phyloP scores from a whole-genome alignment of 1,140 invertebrate species.

The Tetragnatha versicolor region DNA sequence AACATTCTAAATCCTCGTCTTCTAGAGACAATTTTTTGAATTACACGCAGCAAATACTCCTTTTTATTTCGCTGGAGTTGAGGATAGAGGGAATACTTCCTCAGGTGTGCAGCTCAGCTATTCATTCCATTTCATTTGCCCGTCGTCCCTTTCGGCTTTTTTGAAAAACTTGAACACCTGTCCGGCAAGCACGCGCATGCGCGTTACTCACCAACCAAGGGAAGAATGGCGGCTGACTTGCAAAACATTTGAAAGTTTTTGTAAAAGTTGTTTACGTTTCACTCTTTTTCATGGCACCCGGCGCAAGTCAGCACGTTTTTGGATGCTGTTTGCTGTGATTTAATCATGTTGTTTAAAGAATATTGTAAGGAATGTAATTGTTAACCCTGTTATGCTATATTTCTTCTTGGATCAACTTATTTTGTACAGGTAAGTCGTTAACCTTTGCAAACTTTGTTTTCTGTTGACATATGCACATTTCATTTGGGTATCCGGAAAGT shows the following conservation, averaged over 20 bases:
- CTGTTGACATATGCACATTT: constrained; percentile 29
- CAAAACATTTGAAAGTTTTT: constrained; percentile 38
- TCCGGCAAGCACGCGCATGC: constrained; percentile 31
- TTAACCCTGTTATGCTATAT: constrained; percentile 30
- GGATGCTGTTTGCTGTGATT: neutral
- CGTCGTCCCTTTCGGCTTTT: too few relatives aligned
- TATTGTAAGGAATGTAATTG: neutral
- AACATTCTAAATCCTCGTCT: too few relatives aligned
- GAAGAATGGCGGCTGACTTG: constrained; percentile 45
- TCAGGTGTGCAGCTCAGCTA: too few relatives aligned
- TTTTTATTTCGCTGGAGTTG: too few relatives aligned
- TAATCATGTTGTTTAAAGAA: neutral
- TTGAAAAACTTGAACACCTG: constrained; percentile 42
- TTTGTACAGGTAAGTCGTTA: constrained; percentile 56
- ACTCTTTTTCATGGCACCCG: neutral
- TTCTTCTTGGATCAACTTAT: constrained; percentile 23
- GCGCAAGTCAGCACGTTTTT: neutral
- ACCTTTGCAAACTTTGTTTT: constrained; percentile 44
- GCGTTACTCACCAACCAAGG: constrained; percentile 1
- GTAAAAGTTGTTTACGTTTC: constrained; percentile 43
- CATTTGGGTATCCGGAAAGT: constrained; percentile 10
- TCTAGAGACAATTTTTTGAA: too few relatives aligned
- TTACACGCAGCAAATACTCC: too few relatives aligned
- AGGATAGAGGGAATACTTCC: too few relatives aligned
- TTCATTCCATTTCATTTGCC: too few relatives aligned